These are phyloP conservation scores for Caenorhabditis brenneri DNA, from an alignment of 1,140 invertebrate genomes.

Conservation along the genomic window DNA sequence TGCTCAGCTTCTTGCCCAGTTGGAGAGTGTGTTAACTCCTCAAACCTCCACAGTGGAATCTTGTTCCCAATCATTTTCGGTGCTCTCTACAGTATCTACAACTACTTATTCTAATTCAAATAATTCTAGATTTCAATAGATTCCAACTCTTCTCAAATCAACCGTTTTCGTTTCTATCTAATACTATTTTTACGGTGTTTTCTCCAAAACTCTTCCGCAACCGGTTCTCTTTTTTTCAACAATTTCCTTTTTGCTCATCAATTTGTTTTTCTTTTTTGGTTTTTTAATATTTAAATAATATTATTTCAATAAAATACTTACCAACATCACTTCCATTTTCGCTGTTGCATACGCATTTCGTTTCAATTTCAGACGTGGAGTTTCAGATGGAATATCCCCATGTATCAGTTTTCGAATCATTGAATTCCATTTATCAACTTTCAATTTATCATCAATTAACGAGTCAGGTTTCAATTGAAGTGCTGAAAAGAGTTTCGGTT, in stretches of 20 bases:
- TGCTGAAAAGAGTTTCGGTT: slow-evolving; percentile 60
- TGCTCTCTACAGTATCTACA: not conserved
- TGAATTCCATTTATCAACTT: slow-evolving; percentile 62
- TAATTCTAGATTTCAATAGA: too few relatives aligned
- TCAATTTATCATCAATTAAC: slow-evolving; percentile 60
- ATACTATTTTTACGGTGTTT: slow-evolving; percentile 26
- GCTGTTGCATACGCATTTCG: slow-evolving; percentile 58
- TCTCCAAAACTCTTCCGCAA: not conserved
- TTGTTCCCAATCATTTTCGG: slow-evolving; percentile 17
- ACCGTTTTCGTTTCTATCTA: not conserved
- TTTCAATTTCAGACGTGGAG: slow-evolving; percentile 56
- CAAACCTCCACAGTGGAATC: not conserved
- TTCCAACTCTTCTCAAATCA: not conserved
- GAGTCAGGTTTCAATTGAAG: slow-evolving; percentile 67
- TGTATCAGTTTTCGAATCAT: slow-evolving; percentile 63
- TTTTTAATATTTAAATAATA: not conserved
- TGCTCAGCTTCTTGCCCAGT: slow-evolving; percentile 30
- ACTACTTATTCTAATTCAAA: not conserved
- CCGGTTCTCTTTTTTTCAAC: not conserved
- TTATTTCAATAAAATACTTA: not conserved
- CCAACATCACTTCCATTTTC: not conserved
- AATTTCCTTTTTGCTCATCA: not conserved
- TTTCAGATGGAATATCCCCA: slow-evolving; percentile 47
- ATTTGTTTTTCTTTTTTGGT: too few relatives aligned
- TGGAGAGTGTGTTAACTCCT: slow-evolving; percentile 43